Percentiles rank a stretch among this genome's conserved stretches.
Conservation (phyloP, 1,140 invertebrate genomes). For the Gonatopus flavifemur region DNA sequence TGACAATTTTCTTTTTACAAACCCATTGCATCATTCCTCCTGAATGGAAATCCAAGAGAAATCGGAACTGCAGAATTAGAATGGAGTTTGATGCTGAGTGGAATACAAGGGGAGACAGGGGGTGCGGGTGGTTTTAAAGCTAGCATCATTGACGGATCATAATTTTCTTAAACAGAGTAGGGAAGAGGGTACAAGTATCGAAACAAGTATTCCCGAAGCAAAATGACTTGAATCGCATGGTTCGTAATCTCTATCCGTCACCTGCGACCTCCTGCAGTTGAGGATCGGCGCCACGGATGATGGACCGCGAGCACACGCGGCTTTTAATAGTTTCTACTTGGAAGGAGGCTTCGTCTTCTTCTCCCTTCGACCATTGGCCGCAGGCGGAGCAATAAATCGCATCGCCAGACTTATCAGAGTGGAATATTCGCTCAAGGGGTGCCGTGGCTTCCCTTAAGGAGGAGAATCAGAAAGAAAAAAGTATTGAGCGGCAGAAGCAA, state of each 20-base stretch:
- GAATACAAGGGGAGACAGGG: no score
- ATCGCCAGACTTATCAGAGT: slow-evolving; percentile 32
- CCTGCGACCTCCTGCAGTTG: slow-evolving; percentile 22
- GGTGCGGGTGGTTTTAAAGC: no score
- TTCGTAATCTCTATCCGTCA: slow-evolving; percentile 26
- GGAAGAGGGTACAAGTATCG: no score
- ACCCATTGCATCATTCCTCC: no score
- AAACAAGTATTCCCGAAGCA: slow-evolving; percentile 26
- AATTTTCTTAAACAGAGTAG: no score
- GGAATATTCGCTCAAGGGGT: slow-evolving; percentile 31
- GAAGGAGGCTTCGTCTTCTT: slow-evolving; percentile 6
- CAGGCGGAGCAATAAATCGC: slow-evolving; percentile 44
- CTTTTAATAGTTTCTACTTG: slow-evolving; percentile 48
- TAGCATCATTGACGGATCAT: no score
- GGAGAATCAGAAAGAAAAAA: slow-evolving; percentile 13
- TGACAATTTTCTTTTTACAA: no score
- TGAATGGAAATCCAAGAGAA: no score
- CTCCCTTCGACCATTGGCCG: slow-evolving; percentile 32
- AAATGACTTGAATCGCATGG: slow-evolving; percentile 40
- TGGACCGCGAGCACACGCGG: slow-evolving; percentile 18
- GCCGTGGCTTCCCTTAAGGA: slow-evolving; percentile 29
- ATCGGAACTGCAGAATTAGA: no score
- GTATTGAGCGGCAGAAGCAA: neutral
- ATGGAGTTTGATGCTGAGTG: no score
- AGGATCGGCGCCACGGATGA: slow-evolving; percentile 34